Conservation (phyloP, 2,888 invertebrate genomes). For the Tridacna gigas region DNA sequence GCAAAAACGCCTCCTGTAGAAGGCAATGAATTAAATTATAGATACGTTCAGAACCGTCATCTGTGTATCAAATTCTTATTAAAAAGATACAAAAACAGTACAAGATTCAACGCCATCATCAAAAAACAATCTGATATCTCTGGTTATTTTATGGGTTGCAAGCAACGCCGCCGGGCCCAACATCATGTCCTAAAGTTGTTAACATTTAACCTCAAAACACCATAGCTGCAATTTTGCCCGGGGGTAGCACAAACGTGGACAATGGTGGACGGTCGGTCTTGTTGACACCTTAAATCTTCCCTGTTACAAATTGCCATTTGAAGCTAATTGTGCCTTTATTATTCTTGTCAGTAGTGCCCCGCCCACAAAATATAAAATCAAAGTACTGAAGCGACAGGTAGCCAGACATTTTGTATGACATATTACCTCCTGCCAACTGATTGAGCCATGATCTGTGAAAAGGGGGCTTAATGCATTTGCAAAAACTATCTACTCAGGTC, state of each 20-base stretch:
- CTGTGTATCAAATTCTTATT: no score
- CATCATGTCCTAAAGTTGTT: neutral
- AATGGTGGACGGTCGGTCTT: constrained; percentile 7
- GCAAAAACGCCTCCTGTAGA: no score
- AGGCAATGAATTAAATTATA: no score
- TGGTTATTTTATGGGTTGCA: neutral
- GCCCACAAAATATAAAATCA: neutral
- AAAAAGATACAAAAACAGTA: no score
- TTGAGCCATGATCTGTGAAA: no score
- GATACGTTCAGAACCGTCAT: no score
- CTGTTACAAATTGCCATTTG: constrained; percentile 18
- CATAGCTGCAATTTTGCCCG: constrained; percentile 13
- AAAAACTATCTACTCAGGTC: no score
- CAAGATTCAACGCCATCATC: no score
- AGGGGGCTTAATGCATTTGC: no score
- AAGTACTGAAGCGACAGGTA: neutral
- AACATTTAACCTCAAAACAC: constrained; percentile 6
- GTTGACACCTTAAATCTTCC: constrained; percentile 18
- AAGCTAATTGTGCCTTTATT: constrained; percentile 32
- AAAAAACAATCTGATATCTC: neutral
- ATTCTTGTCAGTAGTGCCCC: neutral
- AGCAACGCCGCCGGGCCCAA: neutral
- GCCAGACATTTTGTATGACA: no score
- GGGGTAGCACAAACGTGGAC: constrained; percentile 27
- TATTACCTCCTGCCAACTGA: no score